Evolutionary conservation across 2,797 vertebrate genomes (phyloP).

Genomic region (Atherinosoma microstoma): DNA sequence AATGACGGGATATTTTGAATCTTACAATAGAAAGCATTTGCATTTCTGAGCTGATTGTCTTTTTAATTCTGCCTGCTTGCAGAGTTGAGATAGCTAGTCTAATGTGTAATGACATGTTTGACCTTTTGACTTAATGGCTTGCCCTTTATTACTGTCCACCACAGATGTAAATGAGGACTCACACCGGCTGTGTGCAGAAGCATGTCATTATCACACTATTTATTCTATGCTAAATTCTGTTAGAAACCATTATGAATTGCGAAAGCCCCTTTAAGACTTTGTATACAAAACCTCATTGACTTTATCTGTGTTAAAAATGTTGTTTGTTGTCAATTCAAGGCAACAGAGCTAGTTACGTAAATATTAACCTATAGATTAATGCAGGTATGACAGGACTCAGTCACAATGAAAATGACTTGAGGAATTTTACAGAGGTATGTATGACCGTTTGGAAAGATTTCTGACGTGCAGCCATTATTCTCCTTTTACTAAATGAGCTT

Average conservation of each 20-base stretch:
- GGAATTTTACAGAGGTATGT: no score
- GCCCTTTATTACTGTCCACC: conserved; percentile 3
- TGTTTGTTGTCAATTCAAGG: no score
- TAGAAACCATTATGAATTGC: no score
- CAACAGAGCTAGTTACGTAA: not conserved
- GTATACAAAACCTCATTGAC: no score
- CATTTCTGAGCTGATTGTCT: not conserved
- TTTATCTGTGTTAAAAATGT: no score
- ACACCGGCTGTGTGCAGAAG: not conserved
- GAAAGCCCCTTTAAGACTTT: no score
- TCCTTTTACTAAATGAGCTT: no score
- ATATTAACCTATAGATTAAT: not conserved
- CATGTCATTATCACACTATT: no score
- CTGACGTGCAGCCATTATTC: not conserved
- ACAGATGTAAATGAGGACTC: not conserved
- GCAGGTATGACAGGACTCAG: not conserved
- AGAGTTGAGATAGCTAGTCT: not conserved
- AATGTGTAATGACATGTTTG: not conserved
- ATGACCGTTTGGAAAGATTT: not conserved
- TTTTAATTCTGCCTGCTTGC: not conserved
- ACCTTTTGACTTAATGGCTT: not conserved
- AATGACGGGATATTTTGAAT: not conserved
- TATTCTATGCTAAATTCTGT: not conserved
- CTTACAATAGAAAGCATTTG: not conserved
- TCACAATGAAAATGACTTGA: no score